phyloP scores from a whole-genome alignment of 92 coral and sea anemone species.

The Nematostella vectensis region DNA sequence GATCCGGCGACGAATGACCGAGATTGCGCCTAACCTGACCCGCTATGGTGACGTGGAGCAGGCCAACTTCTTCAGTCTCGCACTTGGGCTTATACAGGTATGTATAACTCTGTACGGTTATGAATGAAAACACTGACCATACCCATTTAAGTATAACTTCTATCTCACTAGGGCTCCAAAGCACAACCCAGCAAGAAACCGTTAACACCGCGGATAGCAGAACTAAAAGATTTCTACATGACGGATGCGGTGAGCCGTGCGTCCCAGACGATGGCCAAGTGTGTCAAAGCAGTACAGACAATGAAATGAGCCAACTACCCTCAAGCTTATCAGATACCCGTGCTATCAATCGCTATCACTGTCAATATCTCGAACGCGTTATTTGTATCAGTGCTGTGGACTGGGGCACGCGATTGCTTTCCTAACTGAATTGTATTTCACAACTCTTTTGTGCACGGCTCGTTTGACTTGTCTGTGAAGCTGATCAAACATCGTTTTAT shows the following conservation, averaged over 20 bases:
- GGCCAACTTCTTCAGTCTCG: constrained; percentile 91
- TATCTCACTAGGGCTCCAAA: constrained; percentile 62
- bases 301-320: constrained; percentile 39
- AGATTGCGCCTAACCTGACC: constrained; percentile 87
- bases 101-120: background rate
- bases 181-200: constrained; percentile 42
- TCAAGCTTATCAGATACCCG: no score
- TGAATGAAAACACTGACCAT: no score
- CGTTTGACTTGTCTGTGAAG: no score
- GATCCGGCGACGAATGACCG: constrained; percentile 86
- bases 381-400: no score
- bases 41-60: constrained; percentile 98
- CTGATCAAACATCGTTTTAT: no score
- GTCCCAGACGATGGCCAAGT: constrained; percentile 98
- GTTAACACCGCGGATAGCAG: constrained; percentile 61
- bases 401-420: no score
- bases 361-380: no score
- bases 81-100: constrained; percentile 85
- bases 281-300: constrained; percentile 80
- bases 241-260: constrained; percentile 97
- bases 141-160: no score
- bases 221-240: constrained; percentile 97
- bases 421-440: no score
- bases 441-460: no score
- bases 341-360: no score